Evolutionary conservation across 1,140 invertebrate species (phyloP).

Genomic region (Drosophila aff.): DNA sequence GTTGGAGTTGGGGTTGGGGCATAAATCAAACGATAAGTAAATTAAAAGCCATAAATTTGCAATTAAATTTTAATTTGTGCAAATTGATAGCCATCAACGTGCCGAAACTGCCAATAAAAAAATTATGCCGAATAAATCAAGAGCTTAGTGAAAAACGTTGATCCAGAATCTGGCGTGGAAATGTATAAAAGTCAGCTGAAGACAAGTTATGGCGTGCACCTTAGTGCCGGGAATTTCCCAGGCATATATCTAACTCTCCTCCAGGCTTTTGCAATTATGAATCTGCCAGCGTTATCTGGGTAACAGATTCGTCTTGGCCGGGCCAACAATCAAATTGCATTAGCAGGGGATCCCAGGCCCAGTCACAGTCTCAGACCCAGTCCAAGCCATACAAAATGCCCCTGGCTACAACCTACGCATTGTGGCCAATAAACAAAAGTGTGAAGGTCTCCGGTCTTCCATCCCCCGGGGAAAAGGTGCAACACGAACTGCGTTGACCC

Average conservation of each 20-base stretch:
- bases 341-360: conserved; percentile 24
- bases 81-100: conserved; percentile 77
- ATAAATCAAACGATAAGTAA: conserved; percentile 81
- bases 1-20: conserved; percentile 33
- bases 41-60: conserved; percentile 84
- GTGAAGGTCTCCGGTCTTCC: conserved; percentile 60
- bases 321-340: conserved; percentile 68
- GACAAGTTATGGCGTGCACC: conserved; percentile 28
- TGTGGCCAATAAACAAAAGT: conserved; percentile 79
- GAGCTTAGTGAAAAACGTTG: conserved; percentile 20
- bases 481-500: conserved; percentile 71
- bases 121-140: conserved; percentile 71
- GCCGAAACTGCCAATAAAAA: conserved; percentile 63
- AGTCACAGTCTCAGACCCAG: background rate
- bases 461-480: conserved; percentile 28
- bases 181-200: conserved; percentile 32
- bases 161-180: conserved; percentile 37
- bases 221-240: conserved; percentile 40
- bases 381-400: conserved; percentile 69
- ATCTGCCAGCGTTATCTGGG: conserved; percentile 41
- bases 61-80: conserved; percentile 84
- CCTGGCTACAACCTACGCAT: conserved; percentile 77
- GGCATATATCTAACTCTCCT: conserved; percentile 5
- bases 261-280: conserved; percentile 25
- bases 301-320: conserved; percentile 53